A percentile compares a stretch with the other conserved stretches of the same genome.
Conservation (phyloP, 2,797 vertebrate genomes). For the Carduelis carduelis region DNA sequence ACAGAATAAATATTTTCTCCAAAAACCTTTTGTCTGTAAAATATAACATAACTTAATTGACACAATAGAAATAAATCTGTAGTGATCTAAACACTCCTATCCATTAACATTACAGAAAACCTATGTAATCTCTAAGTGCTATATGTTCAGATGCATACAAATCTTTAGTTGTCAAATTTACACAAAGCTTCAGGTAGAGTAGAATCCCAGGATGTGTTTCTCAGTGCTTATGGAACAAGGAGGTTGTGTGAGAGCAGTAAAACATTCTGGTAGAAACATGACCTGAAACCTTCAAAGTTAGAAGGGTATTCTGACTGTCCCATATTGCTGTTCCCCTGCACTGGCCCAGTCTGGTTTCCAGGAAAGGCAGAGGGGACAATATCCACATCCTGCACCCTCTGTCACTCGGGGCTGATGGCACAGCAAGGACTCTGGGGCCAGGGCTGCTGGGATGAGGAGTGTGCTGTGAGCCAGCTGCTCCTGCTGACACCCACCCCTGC, state of each 20-base stretch:
- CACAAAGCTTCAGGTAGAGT: neutral
- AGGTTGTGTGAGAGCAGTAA: neutral
- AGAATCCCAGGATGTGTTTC: neutral
- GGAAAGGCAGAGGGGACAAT: neutral
- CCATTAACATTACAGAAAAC: neutral
- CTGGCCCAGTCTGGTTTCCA: neutral
- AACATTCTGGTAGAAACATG: neutral
- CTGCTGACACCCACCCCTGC: accelerated
- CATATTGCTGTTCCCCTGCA: neutral
- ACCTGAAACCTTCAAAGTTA: neutral
- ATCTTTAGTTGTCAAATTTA: neutral
- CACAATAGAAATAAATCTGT: neutral
- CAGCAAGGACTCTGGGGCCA: accelerated
- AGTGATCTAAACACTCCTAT: neutral
- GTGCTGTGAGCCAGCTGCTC: neutral
- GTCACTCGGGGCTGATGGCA: neutral
- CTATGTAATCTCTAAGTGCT: neutral
- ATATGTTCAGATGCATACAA: neutral
- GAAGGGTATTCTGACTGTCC: neutral
- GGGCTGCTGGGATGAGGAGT: accelerated
- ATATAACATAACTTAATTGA: neutral
- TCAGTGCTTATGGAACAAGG: neutral
- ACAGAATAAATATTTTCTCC: constrained; percentile 64
- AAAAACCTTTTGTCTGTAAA: neutral
- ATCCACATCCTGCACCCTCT: accelerated